Conservation (phyloP, 2,113 vertebrate genomes). For the Tamias sibiricus region DNA sequence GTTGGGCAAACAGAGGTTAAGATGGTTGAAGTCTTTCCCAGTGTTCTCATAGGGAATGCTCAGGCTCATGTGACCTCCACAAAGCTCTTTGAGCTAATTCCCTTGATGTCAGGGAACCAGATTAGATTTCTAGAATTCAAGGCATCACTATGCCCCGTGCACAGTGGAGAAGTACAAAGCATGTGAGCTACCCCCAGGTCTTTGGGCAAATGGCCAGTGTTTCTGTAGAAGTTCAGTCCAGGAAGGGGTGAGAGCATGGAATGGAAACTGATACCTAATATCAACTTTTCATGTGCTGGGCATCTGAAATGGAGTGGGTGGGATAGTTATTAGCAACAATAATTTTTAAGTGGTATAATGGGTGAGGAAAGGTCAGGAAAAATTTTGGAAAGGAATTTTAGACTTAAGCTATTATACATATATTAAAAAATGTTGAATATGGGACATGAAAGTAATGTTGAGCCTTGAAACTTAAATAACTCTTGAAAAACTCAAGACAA, state of each 20-base stretch:
- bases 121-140: conserved; percentile 58
- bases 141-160: background rate
- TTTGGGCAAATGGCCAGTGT: background rate
- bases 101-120: background rate
- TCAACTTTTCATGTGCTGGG: background rate
- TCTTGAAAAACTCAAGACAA: conserved; percentile 2
- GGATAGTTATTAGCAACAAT: background rate
- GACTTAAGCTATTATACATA: background rate
- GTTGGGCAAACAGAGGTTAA: background rate
- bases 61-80: conserved; percentile 3
- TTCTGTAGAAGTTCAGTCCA: background rate
- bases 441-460: background rate
- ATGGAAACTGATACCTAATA: background rate
- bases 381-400: conserved; percentile 27
- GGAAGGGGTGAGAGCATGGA: background rate
- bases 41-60: conserved; percentile 5
- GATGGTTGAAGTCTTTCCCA: conserved; percentile 42
- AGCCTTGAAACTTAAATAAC: conserved; percentile 31
- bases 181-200: background rate
- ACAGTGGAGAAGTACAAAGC: background rate
- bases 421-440: background rate
- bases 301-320: background rate
- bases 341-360: background rate
- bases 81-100: conserved; percentile 50
- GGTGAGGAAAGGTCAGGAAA: background rate